phyloP scores from a whole-genome alignment of 1,140 invertebrate species.

The Hyphantria cunea region DNA sequence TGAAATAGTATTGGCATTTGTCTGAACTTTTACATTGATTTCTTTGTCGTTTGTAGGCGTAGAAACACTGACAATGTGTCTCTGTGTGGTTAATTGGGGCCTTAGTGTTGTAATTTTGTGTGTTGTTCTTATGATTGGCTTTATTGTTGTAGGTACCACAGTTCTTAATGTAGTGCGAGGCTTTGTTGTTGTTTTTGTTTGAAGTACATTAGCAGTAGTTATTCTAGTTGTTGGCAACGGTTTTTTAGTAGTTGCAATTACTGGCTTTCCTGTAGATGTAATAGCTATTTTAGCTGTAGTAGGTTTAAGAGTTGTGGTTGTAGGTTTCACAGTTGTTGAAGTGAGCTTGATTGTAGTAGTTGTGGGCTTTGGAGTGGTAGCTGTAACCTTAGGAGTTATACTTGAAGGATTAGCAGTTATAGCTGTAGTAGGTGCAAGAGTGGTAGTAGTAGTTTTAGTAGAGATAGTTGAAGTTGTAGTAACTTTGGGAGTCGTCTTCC shows the following conservation, averaged over 20 bases:
- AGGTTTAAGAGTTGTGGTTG: constrained; percentile 15
- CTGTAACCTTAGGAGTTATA: background rate
- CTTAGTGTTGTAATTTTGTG: no score
- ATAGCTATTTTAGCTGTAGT: constrained; percentile 31
- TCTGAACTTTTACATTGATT: constrained; percentile 42
- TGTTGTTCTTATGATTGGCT: no score
- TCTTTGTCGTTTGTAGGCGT: constrained; percentile 5
- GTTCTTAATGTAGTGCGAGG: no score
- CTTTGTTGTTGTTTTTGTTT: no score
- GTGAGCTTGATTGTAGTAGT: constrained; percentile 5
- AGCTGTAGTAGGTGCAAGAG: constrained; percentile 26
- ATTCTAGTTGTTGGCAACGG: no score
- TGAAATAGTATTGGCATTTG: constrained; percentile 26
- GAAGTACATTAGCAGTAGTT: no score
- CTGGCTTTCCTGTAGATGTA: background rate
- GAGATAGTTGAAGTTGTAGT: constrained; percentile 25
- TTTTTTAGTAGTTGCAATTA: no score
- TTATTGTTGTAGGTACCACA: no score
- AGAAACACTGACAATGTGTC: constrained; percentile 16
- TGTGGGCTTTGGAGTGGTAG: constrained; percentile 33
- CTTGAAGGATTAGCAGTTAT: constrained; percentile 32
- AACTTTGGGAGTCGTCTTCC: constrained; percentile 33
- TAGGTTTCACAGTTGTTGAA: constrained; percentile 26
- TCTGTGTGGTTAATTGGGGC: constrained; percentile 41
- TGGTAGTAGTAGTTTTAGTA: constrained; percentile 33